A percentile compares a stretch with the other conserved stretches of the same genome.
Conservation (phyloP, 2,113 vertebrate genomes). For the Alligator mississippiensis region DNA sequence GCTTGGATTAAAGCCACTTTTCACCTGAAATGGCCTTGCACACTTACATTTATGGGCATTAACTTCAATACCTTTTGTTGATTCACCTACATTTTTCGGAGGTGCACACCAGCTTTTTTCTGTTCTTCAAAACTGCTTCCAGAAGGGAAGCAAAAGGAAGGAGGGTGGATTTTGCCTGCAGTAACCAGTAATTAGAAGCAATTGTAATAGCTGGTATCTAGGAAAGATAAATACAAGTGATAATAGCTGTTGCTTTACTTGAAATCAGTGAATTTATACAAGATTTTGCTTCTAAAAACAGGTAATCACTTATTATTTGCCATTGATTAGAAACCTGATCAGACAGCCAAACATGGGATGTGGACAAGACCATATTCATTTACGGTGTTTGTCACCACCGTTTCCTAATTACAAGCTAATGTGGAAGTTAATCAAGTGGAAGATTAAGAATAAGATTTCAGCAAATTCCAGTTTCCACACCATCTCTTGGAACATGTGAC, state of each 20-base stretch:
- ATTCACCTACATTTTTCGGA: too few species aligned
- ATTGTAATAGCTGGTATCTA: background rate
- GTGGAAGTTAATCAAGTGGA: background rate
- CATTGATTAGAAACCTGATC: background rate
- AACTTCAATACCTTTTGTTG: too few species aligned
- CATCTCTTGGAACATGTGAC: background rate
- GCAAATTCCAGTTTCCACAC: background rate
- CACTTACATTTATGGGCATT: too few species aligned
- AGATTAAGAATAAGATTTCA: background rate
- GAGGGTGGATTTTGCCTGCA: background rate
- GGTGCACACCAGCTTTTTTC: background rate
- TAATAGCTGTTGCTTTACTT: background rate
- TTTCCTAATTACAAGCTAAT: background rate
- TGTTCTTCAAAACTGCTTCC: background rate
- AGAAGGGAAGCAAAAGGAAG: background rate
- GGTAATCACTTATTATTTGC: background rate
- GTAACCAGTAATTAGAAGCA: background rate
- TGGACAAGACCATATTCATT: background rate
- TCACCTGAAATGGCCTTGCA: too few species aligned
- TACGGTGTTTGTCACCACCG: background rate
- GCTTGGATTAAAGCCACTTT: too few species aligned
- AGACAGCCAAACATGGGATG: background rate
- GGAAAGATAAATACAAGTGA: background rate
- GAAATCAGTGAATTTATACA: background rate
- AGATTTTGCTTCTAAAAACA: background rate